phyloP scores from a whole-genome alignment of 2,113 vertebrate species.

The Crotalus helleri region DNA sequence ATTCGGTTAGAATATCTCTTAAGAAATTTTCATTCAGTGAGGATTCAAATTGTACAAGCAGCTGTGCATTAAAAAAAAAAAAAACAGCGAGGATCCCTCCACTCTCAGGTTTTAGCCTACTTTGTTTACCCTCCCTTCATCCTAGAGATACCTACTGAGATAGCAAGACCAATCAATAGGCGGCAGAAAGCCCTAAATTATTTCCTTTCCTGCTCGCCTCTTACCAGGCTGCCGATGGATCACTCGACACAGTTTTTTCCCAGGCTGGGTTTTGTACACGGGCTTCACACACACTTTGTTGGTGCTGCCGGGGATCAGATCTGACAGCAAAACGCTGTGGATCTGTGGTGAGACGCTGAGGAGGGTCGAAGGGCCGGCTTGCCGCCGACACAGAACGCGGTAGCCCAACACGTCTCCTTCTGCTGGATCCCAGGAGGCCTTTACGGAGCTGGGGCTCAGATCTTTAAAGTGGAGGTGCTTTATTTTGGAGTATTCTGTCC shows the following conservation, averaged over 20 bases:
- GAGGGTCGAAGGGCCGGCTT: conserved; percentile 44
- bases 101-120: not conserved
- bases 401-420: conserved; percentile 73
- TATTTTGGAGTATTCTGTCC: conserved; percentile 58
- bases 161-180: too few relatives aligned
- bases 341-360: conserved; percentile 68
- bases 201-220: not conserved
- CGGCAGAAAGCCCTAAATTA: not conserved
- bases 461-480: conserved; percentile 54
- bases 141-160: not conserved
- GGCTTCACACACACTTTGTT: conserved; percentile 79
- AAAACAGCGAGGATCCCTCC: too few relatives aligned
- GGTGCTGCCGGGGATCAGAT: conserved; percentile 59
- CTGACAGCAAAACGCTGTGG: conserved; percentile 71
- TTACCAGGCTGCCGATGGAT: conserved; percentile 72
- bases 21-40: not conserved
- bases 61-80: not conserved
- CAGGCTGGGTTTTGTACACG: conserved; percentile 70
- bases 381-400: conserved; percentile 78
- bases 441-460: conserved; percentile 54
- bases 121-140: not conserved
- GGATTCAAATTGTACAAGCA: not conserved
- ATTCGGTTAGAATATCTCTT: not conserved
- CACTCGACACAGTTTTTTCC: conserved; percentile 75
- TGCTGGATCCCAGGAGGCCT: conserved; percentile 75